phyloP scores from a whole-genome alignment of 2,113 vertebrate species.

The Archocentrus centrarchus region DNA sequence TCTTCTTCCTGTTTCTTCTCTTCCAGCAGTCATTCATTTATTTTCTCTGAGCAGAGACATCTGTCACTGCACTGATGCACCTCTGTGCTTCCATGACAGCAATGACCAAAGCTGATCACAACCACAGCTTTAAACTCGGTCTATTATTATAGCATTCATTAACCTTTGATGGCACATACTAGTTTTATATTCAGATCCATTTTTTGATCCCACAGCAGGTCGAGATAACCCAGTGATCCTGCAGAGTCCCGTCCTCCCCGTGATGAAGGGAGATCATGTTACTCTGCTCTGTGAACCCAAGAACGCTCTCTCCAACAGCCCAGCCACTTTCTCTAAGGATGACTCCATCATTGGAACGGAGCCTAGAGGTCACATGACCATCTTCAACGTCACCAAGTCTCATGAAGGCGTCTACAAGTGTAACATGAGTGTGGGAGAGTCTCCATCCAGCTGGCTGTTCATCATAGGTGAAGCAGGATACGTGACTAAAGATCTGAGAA shows the following conservation, averaged over 20 bases:
- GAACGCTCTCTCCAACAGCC: neutral
- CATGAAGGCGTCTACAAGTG: slow-evolving; percentile 42
- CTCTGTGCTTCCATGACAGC: too few relatives aligned
- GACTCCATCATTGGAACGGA: neutral
- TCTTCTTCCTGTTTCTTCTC: too few relatives aligned
- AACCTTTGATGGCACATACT: too few relatives aligned
- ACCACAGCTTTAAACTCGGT: too few relatives aligned
- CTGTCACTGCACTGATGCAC: too few relatives aligned
- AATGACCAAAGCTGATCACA: too few relatives aligned
- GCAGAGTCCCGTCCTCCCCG: slow-evolving; percentile 32
- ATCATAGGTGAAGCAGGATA: neutral
- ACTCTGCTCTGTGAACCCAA: slow-evolving; percentile 6
- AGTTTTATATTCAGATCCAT: neutral
- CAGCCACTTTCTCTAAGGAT: slow-evolving; percentile 1
- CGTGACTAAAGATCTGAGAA: neutral
- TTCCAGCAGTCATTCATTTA: too few relatives aligned
- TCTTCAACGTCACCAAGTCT: neutral
- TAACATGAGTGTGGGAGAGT: neutral
- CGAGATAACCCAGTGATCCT: slow-evolving; percentile 8
- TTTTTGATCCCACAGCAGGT: neutral
- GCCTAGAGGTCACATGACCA: slow-evolving; percentile 14
- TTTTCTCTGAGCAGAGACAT: too few relatives aligned
- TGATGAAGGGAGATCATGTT: neutral
- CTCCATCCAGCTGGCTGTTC: slow-evolving; percentile 22
- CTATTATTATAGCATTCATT: too few relatives aligned